Base-by-base conservation (phyloP, 2,888 invertebrate genomes). In the Steinernema scapterisci region DNA sequence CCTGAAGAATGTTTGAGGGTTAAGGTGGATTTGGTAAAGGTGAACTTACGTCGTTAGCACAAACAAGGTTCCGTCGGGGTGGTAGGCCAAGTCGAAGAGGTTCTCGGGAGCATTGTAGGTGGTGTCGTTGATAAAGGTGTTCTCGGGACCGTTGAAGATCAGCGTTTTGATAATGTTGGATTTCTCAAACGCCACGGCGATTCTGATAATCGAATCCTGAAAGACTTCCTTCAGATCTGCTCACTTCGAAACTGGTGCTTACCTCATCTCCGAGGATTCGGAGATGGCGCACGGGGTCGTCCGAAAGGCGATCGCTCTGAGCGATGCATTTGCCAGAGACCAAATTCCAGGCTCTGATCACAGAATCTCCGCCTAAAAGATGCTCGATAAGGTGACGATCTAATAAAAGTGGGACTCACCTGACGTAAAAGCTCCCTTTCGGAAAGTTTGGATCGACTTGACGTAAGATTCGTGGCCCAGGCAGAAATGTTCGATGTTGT, bases 391-490 rank as follows among this genome's bases (percentile, higher is more conserved):
- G 5, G 3, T n/a, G 48, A n/a, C 5, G 13, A 3, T 48, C 16
- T 7, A 16, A 19, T 48, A 13, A 19, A 19, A 13, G 48, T 6
- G 13, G 16, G 27, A 7, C 70, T 25, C 27, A 78, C 81, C 82
- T 16, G 80, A 48, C 13, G 76, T 78, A 75, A 78, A 80, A 0
- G 78, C 70, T 0, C 54, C 44, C 21, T 77, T 72, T 38, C 75
- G 76, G 13, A 27, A 54, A 11, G 71, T 52, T 7, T 73, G 16
- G 7, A 81, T 16, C 2, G 78, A 76, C 23, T 70, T 71, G 5
- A 81, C 80, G 56, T 80, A 82, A 44, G 80, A 76, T 0, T 76
- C 73, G 75, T 83, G 82, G 13, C 83, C 83, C 6, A 83, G 78
- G n/a, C 78, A 78, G 76, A 78, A 80, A 9, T 75, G 70, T 25